Base-by-base conservation (phyloP, 2,888 invertebrate genomes). In the Drosophila fulvimacula region DNA sequence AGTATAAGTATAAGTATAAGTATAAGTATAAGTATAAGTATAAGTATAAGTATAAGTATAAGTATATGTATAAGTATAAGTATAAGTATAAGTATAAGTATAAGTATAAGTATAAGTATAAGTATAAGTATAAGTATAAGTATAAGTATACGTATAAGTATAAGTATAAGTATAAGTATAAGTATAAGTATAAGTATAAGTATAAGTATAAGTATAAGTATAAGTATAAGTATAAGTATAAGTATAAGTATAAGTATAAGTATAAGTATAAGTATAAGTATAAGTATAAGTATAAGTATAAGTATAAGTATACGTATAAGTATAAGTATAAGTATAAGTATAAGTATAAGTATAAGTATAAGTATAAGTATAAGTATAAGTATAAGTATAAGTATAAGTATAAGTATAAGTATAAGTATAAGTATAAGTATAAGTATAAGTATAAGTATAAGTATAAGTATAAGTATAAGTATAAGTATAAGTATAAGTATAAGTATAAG, bases 1-100 rank as follows among this genome's bases (percentile, higher is more conserved):
- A 52, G 38, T 52, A 49, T 49, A 49, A 49, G 48, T 49, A 49
- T 49, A 49, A 32, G 48, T 49, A 49, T 49, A 49, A 49, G 48
- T 49, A 49, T 49, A 49, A 49, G 48, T 49, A 49, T 49, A 49
- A 49, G 49, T 49, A 49, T 49, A 32, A 49, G 49, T 49, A 30
- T 46, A 46, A 46, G 46, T 46, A 46, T 46, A 46, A 46, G 46
- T 46, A 46, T 46, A 46, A 46, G 46, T 46, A 46, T 46, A 46
- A 46, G 46, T 46, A 46, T 46, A 46, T 30, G 46, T 46, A 46
- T 46, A 30, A 46, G 46, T 46, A 46, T 46, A 46, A 46, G 27
- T 46, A 30, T 46, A 46, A 46, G 46, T 46, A 46, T 46, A 46
- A 46, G 46, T 46, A 46, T 46, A 46, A 46, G 27, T 46, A 46